Evolutionary conservation across 2,113 vertebrate genomes (phyloP).

Genomic region (Phalacrocorax carbo): DNA sequence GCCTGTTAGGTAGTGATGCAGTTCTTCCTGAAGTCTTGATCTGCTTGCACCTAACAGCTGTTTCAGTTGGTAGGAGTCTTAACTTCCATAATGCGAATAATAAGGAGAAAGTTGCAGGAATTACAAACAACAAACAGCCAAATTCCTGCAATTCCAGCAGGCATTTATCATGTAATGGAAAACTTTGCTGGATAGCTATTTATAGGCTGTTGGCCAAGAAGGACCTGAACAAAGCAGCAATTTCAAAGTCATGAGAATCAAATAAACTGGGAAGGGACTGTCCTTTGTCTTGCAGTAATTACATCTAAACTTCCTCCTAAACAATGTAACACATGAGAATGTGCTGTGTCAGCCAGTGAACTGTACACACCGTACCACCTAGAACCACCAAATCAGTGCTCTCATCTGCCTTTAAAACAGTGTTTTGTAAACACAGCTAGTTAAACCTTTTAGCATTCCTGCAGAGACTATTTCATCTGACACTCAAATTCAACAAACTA

Average conservation of each 20-base stretch:
- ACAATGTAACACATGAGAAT: neutral
- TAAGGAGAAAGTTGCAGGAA: slow-evolving; percentile 23
- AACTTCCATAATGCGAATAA: neutral
- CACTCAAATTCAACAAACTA: neutral
- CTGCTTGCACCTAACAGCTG: slow-evolving; percentile 21
- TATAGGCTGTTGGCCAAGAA: slow-evolving; percentile 19
- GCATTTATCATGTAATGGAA: neutral
- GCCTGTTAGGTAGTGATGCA: neutral
- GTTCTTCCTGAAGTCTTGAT: neutral
- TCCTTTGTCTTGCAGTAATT: slow-evolving; percentile 20
- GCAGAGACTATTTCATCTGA: neutral
- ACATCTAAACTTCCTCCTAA: slow-evolving; percentile 15
- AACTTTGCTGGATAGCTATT: neutral
- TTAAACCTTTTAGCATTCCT: neutral
- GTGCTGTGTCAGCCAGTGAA: neutral
- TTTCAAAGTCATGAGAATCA: slow-evolving; percentile 18
- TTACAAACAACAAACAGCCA: neutral
- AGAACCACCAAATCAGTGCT: neutral
- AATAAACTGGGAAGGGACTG: neutral
- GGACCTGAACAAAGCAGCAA: slow-evolving; percentile 12
- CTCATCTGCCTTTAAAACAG: neutral
- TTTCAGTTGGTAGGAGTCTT: neutral
- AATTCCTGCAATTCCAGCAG: slow-evolving; percentile 23
- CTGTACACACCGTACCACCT: neutral
- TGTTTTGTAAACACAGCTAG: neutral